Conservation (phyloP, 2,113 vertebrate species). For the Thryonomys swinderianus region DNA sequence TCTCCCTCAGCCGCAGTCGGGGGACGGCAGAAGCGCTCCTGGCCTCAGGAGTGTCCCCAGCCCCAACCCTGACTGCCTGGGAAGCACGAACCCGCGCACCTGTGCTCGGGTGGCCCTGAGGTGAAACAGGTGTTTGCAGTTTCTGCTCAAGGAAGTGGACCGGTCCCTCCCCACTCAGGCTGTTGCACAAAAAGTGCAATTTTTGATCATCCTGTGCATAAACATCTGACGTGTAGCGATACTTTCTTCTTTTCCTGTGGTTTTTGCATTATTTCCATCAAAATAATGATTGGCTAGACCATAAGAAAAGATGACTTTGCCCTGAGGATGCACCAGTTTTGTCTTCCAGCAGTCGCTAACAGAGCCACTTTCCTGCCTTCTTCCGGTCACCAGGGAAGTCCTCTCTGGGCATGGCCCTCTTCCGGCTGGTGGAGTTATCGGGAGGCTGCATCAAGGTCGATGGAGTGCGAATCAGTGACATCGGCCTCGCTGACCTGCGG, state of each 20-base stretch:
- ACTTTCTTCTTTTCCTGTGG: neutral
- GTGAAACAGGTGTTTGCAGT: neutral
- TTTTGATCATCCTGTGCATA: too few relatives aligned
- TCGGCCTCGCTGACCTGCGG: constrained; percentile 95
- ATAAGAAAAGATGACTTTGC: neutral
- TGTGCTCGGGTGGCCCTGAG: neutral
- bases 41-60: neutral
- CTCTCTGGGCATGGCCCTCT: constrained; percentile 94
- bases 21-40: neutral
- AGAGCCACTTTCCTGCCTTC: neutral
- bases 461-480: constrained; percentile 93
- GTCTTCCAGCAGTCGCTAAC: neutral
- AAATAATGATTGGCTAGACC: neutral
- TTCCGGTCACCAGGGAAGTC: constrained; percentile 90
- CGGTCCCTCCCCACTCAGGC: neutral
- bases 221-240: neutral
- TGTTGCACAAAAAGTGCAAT: too few relatives aligned
- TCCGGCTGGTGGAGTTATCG: constrained; percentile 93
- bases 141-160: neutral
- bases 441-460: constrained; percentile 96
- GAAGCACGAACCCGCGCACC: neutral
- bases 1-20: neutral
- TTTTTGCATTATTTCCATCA: neutral
- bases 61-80: neutral
- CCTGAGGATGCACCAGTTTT: neutral